Percentiles rank a stretch among this genome's conserved stretches.
Conservation (phyloP, 2,888 invertebrate genomes). For the Netelia inedita region DNA sequence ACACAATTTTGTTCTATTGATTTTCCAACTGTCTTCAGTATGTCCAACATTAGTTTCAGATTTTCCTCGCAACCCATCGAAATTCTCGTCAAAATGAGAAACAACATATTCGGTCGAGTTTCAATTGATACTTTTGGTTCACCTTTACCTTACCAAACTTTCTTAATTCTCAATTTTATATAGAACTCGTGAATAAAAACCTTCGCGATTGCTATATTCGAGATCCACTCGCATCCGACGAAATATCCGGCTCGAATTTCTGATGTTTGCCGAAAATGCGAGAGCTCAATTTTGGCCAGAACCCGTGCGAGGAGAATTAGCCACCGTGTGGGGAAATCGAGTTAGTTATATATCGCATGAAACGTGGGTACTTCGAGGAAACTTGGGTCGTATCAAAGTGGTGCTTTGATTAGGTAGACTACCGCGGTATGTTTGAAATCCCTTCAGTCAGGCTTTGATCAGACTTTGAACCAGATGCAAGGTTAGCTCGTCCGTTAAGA, state of each 20-base stretch:
- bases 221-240: not conserved
- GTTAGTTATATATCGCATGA: too few species aligned
- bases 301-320: too few species aligned
- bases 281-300: slow-evolving; percentile 67
- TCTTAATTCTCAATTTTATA: not conserved
- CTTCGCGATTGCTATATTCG: not conserved
- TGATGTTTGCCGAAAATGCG: not conserved
- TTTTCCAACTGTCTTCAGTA: too few species aligned
- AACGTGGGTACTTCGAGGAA: slow-evolving; percentile 44
- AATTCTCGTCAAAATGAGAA: too few species aligned
- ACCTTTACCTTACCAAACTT: not conserved
- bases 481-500: slow-evolving; percentile 15
- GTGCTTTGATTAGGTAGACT: slow-evolving; percentile 51
- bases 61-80: too few species aligned
- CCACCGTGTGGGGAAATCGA: too few species aligned
- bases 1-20: too few species aligned
- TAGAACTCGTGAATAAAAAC: not conserved
- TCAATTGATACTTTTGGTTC: too few species aligned
- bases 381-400: slow-evolving; percentile 43
- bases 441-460: slow-evolving; percentile 63
- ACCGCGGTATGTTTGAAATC: slow-evolving; percentile 21
- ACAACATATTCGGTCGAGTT: too few species aligned
- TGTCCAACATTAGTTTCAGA: too few species aligned
- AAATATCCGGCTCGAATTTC: not conserved
- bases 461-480: slow-evolving; percentile 74